Evolutionary conservation across 2,888 invertebrate genomes (phyloP), one percentile per base, ranked within the genome.

Genomic region (Arctia plantaginis): DNA sequence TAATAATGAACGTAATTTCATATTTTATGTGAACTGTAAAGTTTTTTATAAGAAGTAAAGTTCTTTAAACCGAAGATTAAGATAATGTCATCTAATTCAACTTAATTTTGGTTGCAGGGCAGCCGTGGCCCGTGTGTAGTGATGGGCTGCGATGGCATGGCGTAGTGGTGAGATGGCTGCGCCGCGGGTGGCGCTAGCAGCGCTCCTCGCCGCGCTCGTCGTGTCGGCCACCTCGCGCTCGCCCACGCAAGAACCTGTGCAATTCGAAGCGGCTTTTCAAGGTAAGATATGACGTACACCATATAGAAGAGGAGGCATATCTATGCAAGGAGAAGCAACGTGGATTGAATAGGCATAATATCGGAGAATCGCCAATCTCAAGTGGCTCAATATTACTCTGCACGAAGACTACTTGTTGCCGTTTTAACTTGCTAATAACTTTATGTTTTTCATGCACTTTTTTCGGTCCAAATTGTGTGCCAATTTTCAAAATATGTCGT

Each of bases 191-290:
- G 92, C 88, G 87, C 90, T 90, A 82, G 89, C 88, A 78, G 90
- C 90, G 88, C 88, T 88, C 78, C 87, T 93, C 79, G 89, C 88
- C 84, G 93, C 91, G 87, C 86, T 92, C 79, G 77, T 86, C 79
- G 90, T 87, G 72, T 84, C 90, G 79, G 92, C 89, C 78, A 86
- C 87, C 69, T 86, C 91, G 83, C 89, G 82, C 77, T 88, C 88
- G 79, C 92, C 95, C 78, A 95, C 95, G 66, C 90, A 88, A 77
- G 94, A 94, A 75, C 94, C 95, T 30, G 87, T 80, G 80, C 86
- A 84, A 66, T 95, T 96, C 85, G 96, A 96, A 88, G 96, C 96
- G 72, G 96, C 96, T 79, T 96, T 96, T 88, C 96, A 96, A 96
- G 96, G 96, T 96, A 91, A 66, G 3, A 20, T 65, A 65, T 30